Percentiles rank a stretch among this genome's conserved stretches.
These are phyloP conservation scores for Lacerta agilis DNA, from an alignment of 2,797 vertebrate genomes.

Conservation along the genomic window DNA sequence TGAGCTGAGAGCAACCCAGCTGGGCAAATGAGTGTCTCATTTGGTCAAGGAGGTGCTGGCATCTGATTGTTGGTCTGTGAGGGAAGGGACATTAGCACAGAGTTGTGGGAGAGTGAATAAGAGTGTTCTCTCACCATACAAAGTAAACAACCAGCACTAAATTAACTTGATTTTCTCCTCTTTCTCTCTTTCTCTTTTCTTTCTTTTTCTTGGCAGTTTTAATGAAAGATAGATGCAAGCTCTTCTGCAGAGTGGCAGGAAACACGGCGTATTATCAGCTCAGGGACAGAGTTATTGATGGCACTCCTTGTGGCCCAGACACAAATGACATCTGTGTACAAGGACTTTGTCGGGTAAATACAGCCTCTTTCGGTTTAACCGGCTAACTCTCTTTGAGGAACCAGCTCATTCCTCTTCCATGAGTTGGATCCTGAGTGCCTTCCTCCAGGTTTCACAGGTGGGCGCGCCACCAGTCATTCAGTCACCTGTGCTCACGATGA, in stretches of 20 bases:
- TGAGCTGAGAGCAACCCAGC: too few species aligned
- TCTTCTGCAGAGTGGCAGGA: conserved; percentile 96
- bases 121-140: fast-evolving
- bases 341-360: conserved; percentile 93
- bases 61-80: neutral
- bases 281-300: conserved; percentile 94
- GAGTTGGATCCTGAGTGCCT: neutral
- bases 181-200: neutral
- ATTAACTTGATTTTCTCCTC: neutral
- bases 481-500: too few species aligned
- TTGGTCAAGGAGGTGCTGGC: neutral
- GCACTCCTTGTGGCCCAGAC: conserved; percentile 94
- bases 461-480: too few species aligned
- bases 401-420: neutral
- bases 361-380: neutral
- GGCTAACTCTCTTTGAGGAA: fast-evolving
- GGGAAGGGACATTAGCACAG: neutral
- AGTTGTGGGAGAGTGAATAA: neutral
- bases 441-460: neutral
- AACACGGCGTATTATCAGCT: conserved; percentile 98
- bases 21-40: neutral
- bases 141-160: neutral
- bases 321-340: conserved; percentile 98
- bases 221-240: conserved; percentile 98
- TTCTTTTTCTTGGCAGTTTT: conserved; percentile 82